A percentile compares a stretch with the other conserved stretches of the same genome.
These are phyloP conservation scores for Tor tambroides DNA, from an alignment of 2,113 vertebrate genomes.

Conservation along the genomic window DNA sequence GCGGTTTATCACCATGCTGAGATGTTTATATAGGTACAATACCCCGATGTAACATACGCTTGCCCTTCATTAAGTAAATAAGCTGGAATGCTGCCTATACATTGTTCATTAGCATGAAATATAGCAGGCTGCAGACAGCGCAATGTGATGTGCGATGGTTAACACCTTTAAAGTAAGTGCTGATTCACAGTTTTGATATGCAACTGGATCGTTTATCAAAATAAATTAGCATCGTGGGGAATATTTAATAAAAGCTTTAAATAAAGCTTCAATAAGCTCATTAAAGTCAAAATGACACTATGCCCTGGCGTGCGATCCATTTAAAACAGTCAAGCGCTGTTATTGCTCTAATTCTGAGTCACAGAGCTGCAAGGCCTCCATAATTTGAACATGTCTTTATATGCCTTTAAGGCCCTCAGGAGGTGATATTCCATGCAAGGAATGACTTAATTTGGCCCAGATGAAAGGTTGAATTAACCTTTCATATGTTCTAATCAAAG, in stretches of 20 bases:
- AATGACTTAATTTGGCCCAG: constrained; percentile 28
- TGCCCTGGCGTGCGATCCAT: constrained; percentile 6
- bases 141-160: background rate
- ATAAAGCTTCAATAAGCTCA: constrained; percentile 15
- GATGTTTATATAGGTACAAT: constrained; percentile 19
- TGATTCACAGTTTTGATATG: constrained; percentile 19
- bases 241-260: constrained; percentile 23
- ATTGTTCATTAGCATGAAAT: constrained; percentile 41
- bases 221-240: constrained; percentile 8
- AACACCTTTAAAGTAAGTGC: constrained; percentile 30
- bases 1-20: constrained; percentile 9
- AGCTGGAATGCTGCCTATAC: constrained; percentile 26
- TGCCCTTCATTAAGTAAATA: constrained; percentile 24
- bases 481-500: constrained; percentile 49
- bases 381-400: constrained; percentile 21
- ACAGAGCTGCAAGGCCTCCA: constrained; percentile 16
- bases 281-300: constrained; percentile 21
- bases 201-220: constrained; percentile 22
- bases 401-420: background rate
- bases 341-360: constrained; percentile 21
- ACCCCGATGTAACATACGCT: background rate
- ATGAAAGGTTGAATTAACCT: constrained; percentile 23
- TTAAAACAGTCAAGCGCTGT: constrained; percentile 10
- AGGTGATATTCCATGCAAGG: background rate
- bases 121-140: background rate